Evolutionary conservation across 1,140 invertebrate genomes (phyloP).

Genomic region (Macrostomum lignano): DNA sequence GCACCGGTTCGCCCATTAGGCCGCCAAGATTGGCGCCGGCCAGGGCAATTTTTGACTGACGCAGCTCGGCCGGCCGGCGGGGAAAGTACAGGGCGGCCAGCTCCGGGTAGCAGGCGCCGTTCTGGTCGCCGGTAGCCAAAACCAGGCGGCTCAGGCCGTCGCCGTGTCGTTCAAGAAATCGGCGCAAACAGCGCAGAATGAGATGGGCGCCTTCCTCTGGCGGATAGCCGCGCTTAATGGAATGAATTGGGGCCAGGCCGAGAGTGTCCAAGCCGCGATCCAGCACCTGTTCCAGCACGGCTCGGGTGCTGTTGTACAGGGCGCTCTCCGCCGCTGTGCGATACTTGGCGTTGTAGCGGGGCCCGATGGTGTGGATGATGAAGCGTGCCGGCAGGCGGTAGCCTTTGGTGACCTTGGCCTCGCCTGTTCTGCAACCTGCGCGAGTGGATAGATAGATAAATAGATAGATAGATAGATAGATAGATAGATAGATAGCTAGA

Average conservation of each 20-base stretch:
- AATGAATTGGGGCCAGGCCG: conserved; percentile 45
- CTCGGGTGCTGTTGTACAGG: conserved; percentile 60
- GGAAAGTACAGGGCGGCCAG: conserved; percentile 1
- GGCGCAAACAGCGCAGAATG: conserved; percentile 10
- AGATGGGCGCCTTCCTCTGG: conserved; percentile 58
- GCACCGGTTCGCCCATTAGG: conserved; percentile 7
- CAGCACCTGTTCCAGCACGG: conserved; percentile 21
- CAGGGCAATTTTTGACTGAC: conserved; percentile 9
- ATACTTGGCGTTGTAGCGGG: conserved; percentile 58
- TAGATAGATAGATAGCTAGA: too few relatives aligned
- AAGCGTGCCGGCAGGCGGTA: conserved; percentile 49
- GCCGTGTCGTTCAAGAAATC: conserved; percentile 49
- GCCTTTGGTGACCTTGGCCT: conserved; percentile 52
- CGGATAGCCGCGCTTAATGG: conserved; percentile 49
- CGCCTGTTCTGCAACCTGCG: conserved; percentile 56
- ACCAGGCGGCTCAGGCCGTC: conserved; percentile 26
- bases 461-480: background rate
- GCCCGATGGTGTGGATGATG: conserved; percentile 64
- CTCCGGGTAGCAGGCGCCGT: background rate
- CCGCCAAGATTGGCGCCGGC: background rate
- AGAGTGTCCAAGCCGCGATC: conserved; percentile 45
- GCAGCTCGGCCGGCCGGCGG: background rate
- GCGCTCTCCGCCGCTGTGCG: conserved; percentile 62
- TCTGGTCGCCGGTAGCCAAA: conserved; percentile 1
- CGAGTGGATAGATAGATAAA: conserved; percentile 13